A percentile compares a stretch with the other conserved stretches of the same genome.
phyloP scores from a whole-genome alignment of 2,888 invertebrate genomes.

The Drosophila demipolita region DNA sequence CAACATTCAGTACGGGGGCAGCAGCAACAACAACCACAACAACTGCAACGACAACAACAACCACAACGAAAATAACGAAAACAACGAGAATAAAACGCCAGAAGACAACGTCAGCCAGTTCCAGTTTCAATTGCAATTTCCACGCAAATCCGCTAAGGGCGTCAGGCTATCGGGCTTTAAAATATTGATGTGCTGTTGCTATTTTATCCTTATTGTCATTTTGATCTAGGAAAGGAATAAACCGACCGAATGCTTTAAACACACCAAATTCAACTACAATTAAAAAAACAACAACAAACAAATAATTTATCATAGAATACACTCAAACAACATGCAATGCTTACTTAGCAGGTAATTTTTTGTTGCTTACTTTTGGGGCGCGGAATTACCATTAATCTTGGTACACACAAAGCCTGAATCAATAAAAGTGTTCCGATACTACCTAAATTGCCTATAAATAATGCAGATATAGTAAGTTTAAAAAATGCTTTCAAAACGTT shows the following conservation, averaged over 20 bases:
- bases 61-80: constrained; percentile 26
- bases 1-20: constrained; percentile 50
- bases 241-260: constrained; percentile 2
- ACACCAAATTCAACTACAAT: background rate
- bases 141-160: constrained; percentile 45
- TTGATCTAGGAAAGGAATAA: constrained; percentile 44
- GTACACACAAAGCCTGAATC: background rate
- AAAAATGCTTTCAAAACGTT: background rate
- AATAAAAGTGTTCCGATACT: background rate
- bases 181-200: constrained; percentile 72
- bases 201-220: constrained; percentile 68
- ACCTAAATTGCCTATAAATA: background rate
- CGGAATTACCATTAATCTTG: background rate
- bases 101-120: constrained; percentile 46
- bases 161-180: constrained; percentile 67
- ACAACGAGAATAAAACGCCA: constrained; percentile 22
- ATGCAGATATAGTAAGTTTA: background rate
- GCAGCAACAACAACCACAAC: constrained; percentile 20
- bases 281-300: background rate
- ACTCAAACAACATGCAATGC: constrained; percentile 9
- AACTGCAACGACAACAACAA: constrained; percentile 14
- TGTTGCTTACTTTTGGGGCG: constrained; percentile 25
- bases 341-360: constrained; percentile 48
- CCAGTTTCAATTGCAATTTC: constrained; percentile 59
- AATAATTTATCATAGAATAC: constrained; percentile 2